phyloP scores from a whole-genome alignment of 2,797 vertebrate species.

The Micromesistius poutassou region DNA sequence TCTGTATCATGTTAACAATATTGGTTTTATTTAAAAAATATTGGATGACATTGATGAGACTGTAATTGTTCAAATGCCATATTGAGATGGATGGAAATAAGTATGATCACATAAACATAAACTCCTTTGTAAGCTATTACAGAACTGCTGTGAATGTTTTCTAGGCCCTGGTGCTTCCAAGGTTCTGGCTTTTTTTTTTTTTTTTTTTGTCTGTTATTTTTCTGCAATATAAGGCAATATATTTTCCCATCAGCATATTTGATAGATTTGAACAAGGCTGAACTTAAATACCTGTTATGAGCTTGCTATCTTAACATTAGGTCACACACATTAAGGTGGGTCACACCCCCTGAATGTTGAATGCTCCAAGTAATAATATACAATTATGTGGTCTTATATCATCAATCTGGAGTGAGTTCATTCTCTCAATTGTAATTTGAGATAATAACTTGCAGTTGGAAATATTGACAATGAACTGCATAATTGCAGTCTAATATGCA shows the following conservation, averaged over 20 bases:
- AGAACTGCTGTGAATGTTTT: neutral
- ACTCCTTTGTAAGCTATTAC: neutral
- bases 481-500: constrained; percentile 6
- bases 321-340: constrained; percentile 4
- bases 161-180: neutral
- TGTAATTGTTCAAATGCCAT: neutral
- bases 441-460: constrained; percentile 2
- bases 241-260: neutral
- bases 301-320: constrained; percentile 4
- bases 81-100: neutral
- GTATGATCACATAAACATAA: neutral
- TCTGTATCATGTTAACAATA: neutral
- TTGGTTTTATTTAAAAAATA: neutral
- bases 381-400: constrained; percentile 20
- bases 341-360: constrained; percentile 18
- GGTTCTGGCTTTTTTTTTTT: too few species aligned
- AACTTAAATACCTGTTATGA: neutral
- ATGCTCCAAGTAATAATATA: constrained; percentile 13
- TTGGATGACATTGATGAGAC: neutral
- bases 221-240: constrained; percentile 5
- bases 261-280: neutral
- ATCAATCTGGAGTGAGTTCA: constrained; percentile 14
- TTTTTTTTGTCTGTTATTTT: neutral
- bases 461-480: constrained; percentile 6
- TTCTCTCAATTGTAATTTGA: neutral